phyloP scores from a whole-genome alignment of 2,797 vertebrate species.

The Amblyopsis hoosieri region DNA sequence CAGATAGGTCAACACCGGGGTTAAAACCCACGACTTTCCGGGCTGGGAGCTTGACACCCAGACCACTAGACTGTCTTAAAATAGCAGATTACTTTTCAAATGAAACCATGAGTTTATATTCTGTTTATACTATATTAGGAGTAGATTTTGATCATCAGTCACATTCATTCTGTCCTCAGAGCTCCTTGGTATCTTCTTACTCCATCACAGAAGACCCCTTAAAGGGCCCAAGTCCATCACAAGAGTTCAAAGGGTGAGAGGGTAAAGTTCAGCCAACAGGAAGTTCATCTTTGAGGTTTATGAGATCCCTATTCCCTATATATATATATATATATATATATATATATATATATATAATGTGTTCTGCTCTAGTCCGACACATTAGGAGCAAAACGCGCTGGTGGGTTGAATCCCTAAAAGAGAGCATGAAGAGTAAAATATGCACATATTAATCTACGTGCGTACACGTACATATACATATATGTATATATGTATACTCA shows the following conservation, averaged over 20 bases:
- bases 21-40: too few relatives aligned
- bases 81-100: too few relatives aligned
- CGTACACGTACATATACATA: background rate
- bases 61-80: too few relatives aligned
- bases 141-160: constrained; percentile 22
- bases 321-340: constrained; percentile 1
- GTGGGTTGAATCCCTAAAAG: constrained; percentile 72
- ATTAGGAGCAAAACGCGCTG: constrained; percentile 57
- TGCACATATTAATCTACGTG: background rate
- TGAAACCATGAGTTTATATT: constrained; percentile 29
- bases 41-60: too few relatives aligned
- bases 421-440: constrained; percentile 6
- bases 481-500: background rate
- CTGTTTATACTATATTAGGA: constrained; percentile 43
- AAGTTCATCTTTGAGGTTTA: constrained; percentile 33
- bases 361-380: too few relatives aligned
- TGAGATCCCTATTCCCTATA: background rate
- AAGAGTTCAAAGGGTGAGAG: constrained; percentile 31
- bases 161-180: constrained; percentile 26
- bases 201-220: constrained; percentile 26
- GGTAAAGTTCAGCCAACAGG: constrained; percentile 41
- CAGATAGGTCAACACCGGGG: constrained; percentile 1
- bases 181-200: constrained; percentile 22
- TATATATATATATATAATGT: background rate
- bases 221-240: constrained; percentile 28